Evolutionary conservation across 2,113 vertebrate genomes (phyloP).

Genomic region (Thalassarche chlororhynchos): DNA sequence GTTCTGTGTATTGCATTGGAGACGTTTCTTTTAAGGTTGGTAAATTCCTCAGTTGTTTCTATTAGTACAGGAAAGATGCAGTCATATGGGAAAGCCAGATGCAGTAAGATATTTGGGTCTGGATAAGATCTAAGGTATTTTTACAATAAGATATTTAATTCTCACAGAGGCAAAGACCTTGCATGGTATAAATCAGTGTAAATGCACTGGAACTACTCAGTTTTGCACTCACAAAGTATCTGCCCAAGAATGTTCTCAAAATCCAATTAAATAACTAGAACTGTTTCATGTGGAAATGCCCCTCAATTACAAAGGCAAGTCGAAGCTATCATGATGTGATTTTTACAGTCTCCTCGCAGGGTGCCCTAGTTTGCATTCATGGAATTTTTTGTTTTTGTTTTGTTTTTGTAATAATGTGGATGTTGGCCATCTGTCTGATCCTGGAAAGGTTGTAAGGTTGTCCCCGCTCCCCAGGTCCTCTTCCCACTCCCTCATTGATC

Average conservation of each 20-base stretch:
- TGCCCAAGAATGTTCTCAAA: constrained; percentile 58
- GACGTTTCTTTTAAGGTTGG: neutral
- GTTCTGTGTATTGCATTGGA: neutral
- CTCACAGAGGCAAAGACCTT: neutral
- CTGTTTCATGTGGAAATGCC: constrained; percentile 68
- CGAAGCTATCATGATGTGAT: constrained; percentile 63
- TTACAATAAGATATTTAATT: constrained; percentile 31
- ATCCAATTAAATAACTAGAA: constrained; percentile 56
- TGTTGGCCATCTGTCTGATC: constrained; percentile 67
- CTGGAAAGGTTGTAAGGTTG: constrained; percentile 60
- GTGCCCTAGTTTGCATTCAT: constrained; percentile 60
- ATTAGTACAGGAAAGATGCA: neutral
- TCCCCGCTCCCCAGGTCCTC: constrained; percentile 30
- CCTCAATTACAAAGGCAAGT: constrained; percentile 59
- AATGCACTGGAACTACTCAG: neutral
- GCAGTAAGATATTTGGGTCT: neutral
- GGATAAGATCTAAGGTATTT: constrained; percentile 42
- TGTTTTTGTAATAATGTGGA: constrained; percentile 62
- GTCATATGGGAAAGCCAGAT: constrained; percentile 7
- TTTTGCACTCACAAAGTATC: neutral
- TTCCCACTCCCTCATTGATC: constrained; percentile 54
- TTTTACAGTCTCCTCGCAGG: constrained; percentile 61
- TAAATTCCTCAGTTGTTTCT: constrained; percentile 16
- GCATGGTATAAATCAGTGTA: constrained; percentile 11
- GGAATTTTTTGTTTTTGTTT: constrained; percentile 67